A percentile compares a stretch with the other conserved stretches of the same genome.
phyloP scores from a whole-genome alignment of 1,140 invertebrate species.

The Caerostris extrusa region DNA sequence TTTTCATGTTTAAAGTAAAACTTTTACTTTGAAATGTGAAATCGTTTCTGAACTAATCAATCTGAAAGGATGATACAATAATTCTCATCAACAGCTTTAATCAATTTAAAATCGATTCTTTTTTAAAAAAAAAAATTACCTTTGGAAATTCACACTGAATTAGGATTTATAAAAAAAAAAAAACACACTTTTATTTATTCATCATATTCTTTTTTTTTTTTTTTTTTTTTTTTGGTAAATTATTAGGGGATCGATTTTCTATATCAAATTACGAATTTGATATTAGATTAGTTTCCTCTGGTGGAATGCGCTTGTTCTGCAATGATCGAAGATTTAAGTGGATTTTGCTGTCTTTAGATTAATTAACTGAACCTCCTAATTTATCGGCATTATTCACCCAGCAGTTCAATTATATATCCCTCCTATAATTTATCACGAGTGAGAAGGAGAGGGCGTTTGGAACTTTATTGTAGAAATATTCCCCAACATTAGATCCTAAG shows the following conservation, averaged over 20 bases:
- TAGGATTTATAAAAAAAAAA: too few relatives aligned
- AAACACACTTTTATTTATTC: too few relatives aligned
- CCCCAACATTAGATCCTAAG: neutral
- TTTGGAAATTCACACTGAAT: too few relatives aligned
- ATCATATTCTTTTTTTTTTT: too few relatives aligned
- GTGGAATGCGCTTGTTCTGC: neutral
- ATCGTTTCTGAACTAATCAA: too few relatives aligned
- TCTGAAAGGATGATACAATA: too few relatives aligned
- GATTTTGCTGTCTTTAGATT: conserved; percentile 35
- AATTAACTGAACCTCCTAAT: conserved; percentile 31
- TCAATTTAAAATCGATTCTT: too few relatives aligned
- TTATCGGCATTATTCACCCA: conserved; percentile 35
- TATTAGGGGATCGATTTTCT: neutral
- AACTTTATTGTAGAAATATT: conserved; percentile 23
- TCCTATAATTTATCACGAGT: conserved; percentile 27
- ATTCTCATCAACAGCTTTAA: too few relatives aligned
- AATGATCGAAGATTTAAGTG: conserved; percentile 14
- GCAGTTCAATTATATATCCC: conserved; percentile 26
- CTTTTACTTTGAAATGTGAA: too few relatives aligned
- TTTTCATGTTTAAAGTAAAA: too few relatives aligned
- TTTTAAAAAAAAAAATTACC: too few relatives aligned
- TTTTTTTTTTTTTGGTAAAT: too few relatives aligned
- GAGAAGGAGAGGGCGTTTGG: neutral
- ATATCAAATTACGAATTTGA: neutral
- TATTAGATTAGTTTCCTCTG: neutral